Evolutionary conservation across 2,797 vertebrate species (phyloP), one percentile per base, ranked within the genome.

Genomic region (Acanthornis magna): DNA sequence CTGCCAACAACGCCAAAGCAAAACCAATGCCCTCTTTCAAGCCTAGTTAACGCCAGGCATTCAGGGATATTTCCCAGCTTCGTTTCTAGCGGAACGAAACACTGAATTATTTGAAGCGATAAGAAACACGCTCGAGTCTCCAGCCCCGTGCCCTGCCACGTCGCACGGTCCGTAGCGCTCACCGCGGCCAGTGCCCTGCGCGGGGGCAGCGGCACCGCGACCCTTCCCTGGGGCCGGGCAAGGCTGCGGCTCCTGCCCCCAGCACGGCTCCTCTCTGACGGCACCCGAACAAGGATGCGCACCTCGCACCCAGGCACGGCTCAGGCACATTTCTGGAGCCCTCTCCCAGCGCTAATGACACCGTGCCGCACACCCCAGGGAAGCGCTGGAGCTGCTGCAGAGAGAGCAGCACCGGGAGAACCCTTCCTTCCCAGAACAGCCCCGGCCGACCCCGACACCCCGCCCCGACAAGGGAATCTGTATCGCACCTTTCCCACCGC

Each of bases 251-350:
- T 2, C 14, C 34, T 0, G 40, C 11, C 27, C 9, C 43, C 5
- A 4, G 15, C 40, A 0, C 0, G 22, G 3, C n/a, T 18, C 12
- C 84, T 7, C 13, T 4, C 71, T 1, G 7, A 13, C 0, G 15
- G 53, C 40, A 13, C n/a, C 60, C 66, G 2, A 16, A 4, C 40
- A 4, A 4, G 22, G n/a, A 5, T 7, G 13, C 12, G 51, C 7
- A 3, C 34, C 42, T 19, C 25, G 29, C 50, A 15, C 0, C n/a
- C 17, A 2, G 40, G 1, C 58, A 48, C 60, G 7, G 75, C 58
- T 16, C 75, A 1, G 20, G 3, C 63, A 4, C 20, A 9, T 2
- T 25, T 9, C 5, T 2, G 58, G 18, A 62, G 27, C 26, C 38
- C 50, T 57, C 36, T 61, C 51, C 17, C 38, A 32, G 10, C 21